Evolutionary conservation across 2,113 vertebrate genomes (phyloP).

Genomic region (Camelus bactrianus): DNA sequence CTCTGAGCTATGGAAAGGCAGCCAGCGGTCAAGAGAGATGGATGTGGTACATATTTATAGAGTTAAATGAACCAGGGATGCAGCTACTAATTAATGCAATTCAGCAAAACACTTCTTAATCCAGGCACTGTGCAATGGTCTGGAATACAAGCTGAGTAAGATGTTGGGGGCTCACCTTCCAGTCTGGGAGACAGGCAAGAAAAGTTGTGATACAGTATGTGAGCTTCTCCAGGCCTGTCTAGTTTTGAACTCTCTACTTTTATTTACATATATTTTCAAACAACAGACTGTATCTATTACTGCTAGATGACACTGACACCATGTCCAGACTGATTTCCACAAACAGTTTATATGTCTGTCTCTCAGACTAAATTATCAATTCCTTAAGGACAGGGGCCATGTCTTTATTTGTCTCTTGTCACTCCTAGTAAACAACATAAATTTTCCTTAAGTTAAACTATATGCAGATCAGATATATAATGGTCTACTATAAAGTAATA

Average conservation of each 20-base stretch:
- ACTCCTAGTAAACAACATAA: not conserved
- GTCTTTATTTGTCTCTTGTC: not conserved
- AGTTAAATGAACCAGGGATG: constrained; percentile 36
- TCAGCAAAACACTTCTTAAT: not conserved
- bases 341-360: not conserved
- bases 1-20: constrained; percentile 53
- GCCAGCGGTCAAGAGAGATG: constrained; percentile 51
- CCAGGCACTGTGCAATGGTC: not conserved
- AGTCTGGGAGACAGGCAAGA: not conserved
- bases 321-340: not conserved
- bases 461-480: not conserved
- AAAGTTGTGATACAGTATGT: not conserved
- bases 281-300: not conserved
- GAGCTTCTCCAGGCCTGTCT: not conserved
- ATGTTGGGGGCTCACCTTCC: not conserved
- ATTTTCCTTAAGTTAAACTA: constrained; percentile 26
- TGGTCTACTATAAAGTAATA: not conserved
- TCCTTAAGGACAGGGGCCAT: not conserved
- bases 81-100: not conserved
- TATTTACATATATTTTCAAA: not conserved
- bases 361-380: not conserved
- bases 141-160: not conserved
- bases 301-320: not conserved
- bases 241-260: not conserved
- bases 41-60: constrained; percentile 15